Base-by-base conservation (phyloP, 2,888 invertebrate genomes). In the Pimpla rufipes region DNA sequence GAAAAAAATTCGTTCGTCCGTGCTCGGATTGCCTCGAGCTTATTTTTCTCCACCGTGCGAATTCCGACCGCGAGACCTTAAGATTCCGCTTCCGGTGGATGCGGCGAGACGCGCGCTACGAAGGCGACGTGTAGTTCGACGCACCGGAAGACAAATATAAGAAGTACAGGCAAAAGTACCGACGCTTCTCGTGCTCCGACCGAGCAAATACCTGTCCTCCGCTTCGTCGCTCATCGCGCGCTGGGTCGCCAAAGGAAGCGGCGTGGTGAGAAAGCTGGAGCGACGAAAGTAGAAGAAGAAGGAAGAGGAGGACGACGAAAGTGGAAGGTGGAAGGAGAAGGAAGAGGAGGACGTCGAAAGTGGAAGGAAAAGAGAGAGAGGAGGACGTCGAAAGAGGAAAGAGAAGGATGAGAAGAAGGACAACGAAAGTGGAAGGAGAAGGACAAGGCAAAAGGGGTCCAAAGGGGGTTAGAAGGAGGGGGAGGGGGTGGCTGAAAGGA, bases 331-430 rank as follows among this genome's bases (percentile, higher is more conserved):
- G 55, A 45, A 7, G 67, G 6, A 45, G 2, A 29, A 10, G 55
- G n/a, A 66, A 6, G 66, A 21, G n/a, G 0, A 13, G 45, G n/a
- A n/a, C n/a, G 23, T 6, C 21, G n/a, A 18, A 23, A 35, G n/a
- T 18, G 57, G 42, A 67, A 45, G 71, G 37, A 52, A 35, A 29
- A 73, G 73, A 68, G n/a, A n/a, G n/a, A n/a, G n/a, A n/a, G n/a
- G n/a, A n/a, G n/a, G n/a, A n/a, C n/a, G n/a, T n/a, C n/a, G n/a
- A n/a, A n/a, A n/a, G n/a, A n/a, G n/a, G n/a, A n/a, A n/a, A n/a
- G n/a, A n/a, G n/a, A n/a, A n/a, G n/a, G n/a, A n/a, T n/a, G n/a
- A n/a, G n/a, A n/a, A n/a, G n/a, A n/a, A n/a, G n/a, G n/a, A n/a
- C 29, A 55, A 10, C 64, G 23, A 40, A 67, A 13, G 29, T 11